These are phyloP conservation scores for Chascanopsetta lugubris DNA, from an alignment of 2,113 vertebrate species.

Conservation along the genomic window DNA sequence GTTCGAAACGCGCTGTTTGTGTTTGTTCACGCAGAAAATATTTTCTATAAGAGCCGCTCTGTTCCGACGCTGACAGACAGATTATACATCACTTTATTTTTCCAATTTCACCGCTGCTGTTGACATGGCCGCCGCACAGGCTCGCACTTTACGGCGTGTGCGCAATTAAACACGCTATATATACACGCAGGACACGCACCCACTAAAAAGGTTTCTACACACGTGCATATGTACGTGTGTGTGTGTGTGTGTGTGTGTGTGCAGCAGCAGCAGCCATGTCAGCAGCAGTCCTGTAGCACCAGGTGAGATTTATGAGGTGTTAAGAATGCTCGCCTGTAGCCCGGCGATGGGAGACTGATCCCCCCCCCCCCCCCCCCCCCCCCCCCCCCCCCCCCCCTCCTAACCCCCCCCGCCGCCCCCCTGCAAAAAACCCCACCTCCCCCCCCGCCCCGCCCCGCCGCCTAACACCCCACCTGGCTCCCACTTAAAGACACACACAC, in stretches of 20 bases:
- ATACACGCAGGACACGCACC: constrained; percentile 13
- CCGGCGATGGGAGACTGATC: constrained; percentile 57
- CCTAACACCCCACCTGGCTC: constrained; percentile 41
- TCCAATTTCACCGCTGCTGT: constrained; percentile 41
- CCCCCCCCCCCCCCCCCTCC: constrained; percentile 38
- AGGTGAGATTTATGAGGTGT: constrained; percentile 83
- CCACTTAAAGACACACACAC: too few relatives aligned
- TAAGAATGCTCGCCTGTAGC: constrained; percentile 72
- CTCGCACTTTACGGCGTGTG: constrained; percentile 30
- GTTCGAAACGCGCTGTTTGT: background rate
- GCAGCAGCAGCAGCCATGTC: constrained; percentile 47
- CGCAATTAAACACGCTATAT: constrained; percentile 28
- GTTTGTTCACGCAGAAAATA: constrained; percentile 8
- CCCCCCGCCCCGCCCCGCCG: constrained; percentile 9
- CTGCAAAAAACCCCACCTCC: too few relatives aligned
- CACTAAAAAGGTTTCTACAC: constrained; percentile 14
- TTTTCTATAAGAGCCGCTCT: constrained; percentile 22
- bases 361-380: constrained; percentile 20
- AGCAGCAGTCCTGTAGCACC: constrained; percentile 58
- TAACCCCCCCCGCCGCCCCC: constrained; percentile 43
- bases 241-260: constrained; percentile 9
- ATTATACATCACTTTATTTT: constrained; percentile 50
- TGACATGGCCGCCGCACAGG: constrained; percentile 35
- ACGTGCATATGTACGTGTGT: background rate
- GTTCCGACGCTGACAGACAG: constrained; percentile 30